Percentiles rank a stretch among this genome's conserved stretches.
Evolutionary conservation across 2,888 invertebrate genomes (phyloP).

Genomic region (Orthonychiurus folsomi): DNA sequence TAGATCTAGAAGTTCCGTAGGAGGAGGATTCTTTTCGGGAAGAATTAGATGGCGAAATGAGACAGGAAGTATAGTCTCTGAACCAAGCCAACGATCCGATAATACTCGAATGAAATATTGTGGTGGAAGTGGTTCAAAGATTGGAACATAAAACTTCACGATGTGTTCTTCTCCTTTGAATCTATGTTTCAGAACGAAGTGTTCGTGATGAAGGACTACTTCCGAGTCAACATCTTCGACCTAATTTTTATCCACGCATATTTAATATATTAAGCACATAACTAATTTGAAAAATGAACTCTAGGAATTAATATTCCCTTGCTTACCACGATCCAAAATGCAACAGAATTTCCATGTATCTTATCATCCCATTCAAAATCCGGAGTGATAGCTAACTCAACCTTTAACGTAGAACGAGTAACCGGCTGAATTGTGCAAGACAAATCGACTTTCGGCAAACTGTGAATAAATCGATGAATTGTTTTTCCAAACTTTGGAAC

Average conservation of each 20-base stretch:
- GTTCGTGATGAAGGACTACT: constrained; percentile 75
- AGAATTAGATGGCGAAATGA: constrained; percentile 94
- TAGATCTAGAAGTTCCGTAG: constrained; percentile 90
- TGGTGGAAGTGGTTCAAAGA: constrained; percentile 96
- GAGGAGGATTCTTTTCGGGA: constrained; percentile 96
- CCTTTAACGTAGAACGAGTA: constrained; percentile 80
- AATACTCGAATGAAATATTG: constrained; percentile 91
- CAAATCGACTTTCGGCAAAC: constrained; percentile 91
- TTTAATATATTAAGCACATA: too few relatives aligned
- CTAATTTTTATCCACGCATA: not conserved
- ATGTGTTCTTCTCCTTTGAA: constrained; percentile 90
- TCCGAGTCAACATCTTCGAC: constrained; percentile 40
- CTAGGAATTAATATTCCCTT: too few relatives aligned
- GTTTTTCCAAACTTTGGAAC: constrained; percentile 89
- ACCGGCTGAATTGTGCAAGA: constrained; percentile 97
- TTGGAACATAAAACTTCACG: constrained; percentile 95
- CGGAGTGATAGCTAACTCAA: constrained; percentile 93
- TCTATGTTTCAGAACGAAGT: constrained; percentile 87
- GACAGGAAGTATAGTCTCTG: constrained; percentile 91
- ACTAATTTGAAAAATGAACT: too few relatives aligned
- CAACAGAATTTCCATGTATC: constrained; percentile 58
- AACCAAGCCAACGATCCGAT: constrained; percentile 85
- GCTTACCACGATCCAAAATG: constrained; percentile 54
- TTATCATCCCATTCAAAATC: constrained; percentile 99
- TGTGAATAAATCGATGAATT: constrained; percentile 91